phyloP scores from a whole-genome alignment of 2,113 vertebrate genomes.

The Opisthocomus hoazin region DNA sequence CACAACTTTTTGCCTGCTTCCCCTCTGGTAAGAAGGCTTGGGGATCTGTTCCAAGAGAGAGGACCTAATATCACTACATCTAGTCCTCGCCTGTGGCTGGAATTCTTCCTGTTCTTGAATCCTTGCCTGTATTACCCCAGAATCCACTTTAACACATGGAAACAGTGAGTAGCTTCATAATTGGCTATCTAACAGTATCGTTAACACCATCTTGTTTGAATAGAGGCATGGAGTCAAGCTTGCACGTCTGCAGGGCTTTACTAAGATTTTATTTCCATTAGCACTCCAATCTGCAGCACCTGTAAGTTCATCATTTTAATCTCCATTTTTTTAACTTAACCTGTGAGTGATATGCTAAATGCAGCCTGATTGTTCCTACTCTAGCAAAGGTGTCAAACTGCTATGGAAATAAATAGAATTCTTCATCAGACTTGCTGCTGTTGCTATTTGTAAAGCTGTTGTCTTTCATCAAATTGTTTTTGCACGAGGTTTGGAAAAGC shows the following conservation, averaged over 20 bases:
- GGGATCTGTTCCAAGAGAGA: not conserved
- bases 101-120: conserved; percentile 14
- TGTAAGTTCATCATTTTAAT: not conserved
- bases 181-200: not conserved
- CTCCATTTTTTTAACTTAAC: not conserved
- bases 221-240: not conserved
- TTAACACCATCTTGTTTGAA: not conserved
- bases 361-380: not conserved
- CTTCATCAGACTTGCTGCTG: not conserved
- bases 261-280: not conserved
- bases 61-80: not conserved
- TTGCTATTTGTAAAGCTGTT: conserved; percentile 18
- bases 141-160: not conserved
- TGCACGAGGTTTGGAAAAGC: conserved; percentile 42
- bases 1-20: not conserved
- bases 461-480: conserved; percentile 34
- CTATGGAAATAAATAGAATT: not conserved
- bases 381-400: not conserved
- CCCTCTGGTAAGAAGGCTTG: not conserved
- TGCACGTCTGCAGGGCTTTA: not conserved
- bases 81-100: not conserved
- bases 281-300: not conserved
- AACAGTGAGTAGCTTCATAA: not conserved
- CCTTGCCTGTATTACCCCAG: not conserved
- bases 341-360: not conserved